Conservation (phyloP, 2,113 vertebrate species). For the Tupaia chinensis region DNA sequence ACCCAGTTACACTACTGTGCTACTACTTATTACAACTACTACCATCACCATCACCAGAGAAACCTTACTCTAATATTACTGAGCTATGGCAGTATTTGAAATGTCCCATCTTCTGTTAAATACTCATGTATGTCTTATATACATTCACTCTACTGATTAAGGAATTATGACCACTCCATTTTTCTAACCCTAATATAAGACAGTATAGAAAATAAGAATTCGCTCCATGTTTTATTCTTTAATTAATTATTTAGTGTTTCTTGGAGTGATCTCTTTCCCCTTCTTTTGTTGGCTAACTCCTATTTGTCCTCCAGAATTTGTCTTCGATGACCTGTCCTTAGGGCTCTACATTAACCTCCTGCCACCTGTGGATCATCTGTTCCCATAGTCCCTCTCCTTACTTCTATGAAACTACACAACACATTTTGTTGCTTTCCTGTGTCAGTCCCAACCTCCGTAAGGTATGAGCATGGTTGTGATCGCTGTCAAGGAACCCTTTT, state of each 20-base stretch:
- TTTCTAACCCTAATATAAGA: background rate
- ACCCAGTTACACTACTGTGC: too few relatives aligned
- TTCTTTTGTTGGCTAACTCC: background rate
- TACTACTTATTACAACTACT: too few relatives aligned
- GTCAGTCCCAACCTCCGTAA: background rate
- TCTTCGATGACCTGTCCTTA: background rate
- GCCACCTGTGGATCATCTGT: background rate
- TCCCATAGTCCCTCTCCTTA: background rate
- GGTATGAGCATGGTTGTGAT: too few relatives aligned
- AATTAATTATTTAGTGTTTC: background rate
- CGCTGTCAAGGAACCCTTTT: background rate
- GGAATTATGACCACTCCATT: too few relatives aligned
- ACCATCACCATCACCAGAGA: fast-evolving
- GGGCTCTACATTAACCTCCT: background rate
- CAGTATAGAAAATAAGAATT: background rate
- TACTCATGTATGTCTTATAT: background rate
- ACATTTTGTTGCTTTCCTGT: background rate
- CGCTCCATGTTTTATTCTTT: background rate
- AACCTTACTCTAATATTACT: background rate
- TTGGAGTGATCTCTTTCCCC: background rate
- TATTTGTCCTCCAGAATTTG: background rate
- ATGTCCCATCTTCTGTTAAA: background rate
- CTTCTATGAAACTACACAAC: background rate
- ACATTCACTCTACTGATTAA: background rate
- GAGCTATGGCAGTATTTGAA: background rate